Evolutionary conservation across 2,888 invertebrate genomes (phyloP).

Genomic region (Leptopilina myrica): DNA sequence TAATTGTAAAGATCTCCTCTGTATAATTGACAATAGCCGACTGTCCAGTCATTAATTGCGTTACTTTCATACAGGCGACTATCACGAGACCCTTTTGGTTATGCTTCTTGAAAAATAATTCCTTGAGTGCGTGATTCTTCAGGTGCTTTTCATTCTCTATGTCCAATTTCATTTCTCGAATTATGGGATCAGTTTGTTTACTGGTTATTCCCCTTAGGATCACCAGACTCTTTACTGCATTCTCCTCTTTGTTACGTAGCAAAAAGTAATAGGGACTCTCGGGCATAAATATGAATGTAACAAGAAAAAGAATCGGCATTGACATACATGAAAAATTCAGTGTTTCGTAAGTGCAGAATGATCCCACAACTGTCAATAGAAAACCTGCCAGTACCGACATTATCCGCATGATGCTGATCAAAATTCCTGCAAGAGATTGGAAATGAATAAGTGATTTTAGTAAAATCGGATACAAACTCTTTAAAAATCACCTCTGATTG

Average conservation of each 20-base stretch:
- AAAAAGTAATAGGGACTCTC: slow-evolving; percentile 83
- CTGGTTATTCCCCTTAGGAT: slow-evolving; percentile 78
- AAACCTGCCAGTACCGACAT: slow-evolving; percentile 77
- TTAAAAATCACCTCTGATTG: slow-evolving; percentile 76
- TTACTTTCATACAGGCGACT: slow-evolving; percentile 80
- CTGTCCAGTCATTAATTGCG: slow-evolving; percentile 81
- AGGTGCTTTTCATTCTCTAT: slow-evolving; percentile 75
- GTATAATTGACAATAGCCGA: slow-evolving; percentile 80
- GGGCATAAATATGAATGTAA: slow-evolving; percentile 81
- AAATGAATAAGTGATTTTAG: too few species aligned
- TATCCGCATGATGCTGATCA: not conserved
- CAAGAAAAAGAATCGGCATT: slow-evolving; percentile 79
- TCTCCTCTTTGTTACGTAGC: slow-evolving; percentile 77
- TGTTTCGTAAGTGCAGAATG: slow-evolving; percentile 76
- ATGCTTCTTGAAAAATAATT: slow-evolving; percentile 77
- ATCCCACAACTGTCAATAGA: slow-evolving; percentile 74
- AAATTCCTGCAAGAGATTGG: slow-evolving; percentile 67
- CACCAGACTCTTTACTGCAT: slow-evolving; percentile 79
- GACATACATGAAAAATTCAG: slow-evolving; percentile 78
- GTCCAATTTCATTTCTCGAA: slow-evolving; percentile 78
- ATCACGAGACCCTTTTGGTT: slow-evolving; percentile 81
- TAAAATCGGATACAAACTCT: too few species aligned
- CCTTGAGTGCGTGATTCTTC: slow-evolving; percentile 55
- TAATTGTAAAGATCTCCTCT: slow-evolving; percentile 81
- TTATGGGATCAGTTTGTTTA: slow-evolving; percentile 78